Conservation (phyloP, 2,888 invertebrate genomes). For the Venusia cambrica region DNA sequence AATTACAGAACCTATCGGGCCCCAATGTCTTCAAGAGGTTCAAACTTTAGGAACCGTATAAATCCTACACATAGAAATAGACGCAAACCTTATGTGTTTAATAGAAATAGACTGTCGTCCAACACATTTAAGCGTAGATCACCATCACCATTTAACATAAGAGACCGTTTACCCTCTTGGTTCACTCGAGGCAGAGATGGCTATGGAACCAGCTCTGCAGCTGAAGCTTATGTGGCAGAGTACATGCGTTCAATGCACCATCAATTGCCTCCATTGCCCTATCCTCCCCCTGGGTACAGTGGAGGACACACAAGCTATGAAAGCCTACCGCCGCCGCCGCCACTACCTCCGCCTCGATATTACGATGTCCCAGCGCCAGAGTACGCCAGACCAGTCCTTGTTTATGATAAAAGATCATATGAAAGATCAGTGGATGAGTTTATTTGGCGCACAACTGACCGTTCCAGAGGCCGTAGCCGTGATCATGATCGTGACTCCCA, state of each 20-base stretch:
- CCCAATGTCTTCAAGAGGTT: slow-evolving; percentile 65
- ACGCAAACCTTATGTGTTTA: slow-evolving; percentile 83
- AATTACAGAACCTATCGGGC: slow-evolving; percentile 72
- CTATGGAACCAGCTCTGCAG: slow-evolving; percentile 76
- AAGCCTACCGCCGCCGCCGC: slow-evolving; percentile 85
- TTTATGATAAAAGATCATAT: slow-evolving; percentile 89
- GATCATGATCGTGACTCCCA: slow-evolving; percentile 81
- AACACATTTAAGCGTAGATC: slow-evolving; percentile 80
- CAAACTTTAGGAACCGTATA: slow-evolving; percentile 75
- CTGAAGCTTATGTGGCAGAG: slow-evolving; percentile 93
- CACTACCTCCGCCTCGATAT: slow-evolving; percentile 83
- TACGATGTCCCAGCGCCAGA: slow-evolving; percentile 90
- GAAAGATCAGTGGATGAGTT: slow-evolving; percentile 94
- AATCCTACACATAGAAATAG: slow-evolving; percentile 74
- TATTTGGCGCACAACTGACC: slow-evolving; percentile 88
- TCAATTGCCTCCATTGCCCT: slow-evolving; percentile 91
- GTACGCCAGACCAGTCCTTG: slow-evolving; percentile 84
- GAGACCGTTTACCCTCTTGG: slow-evolving; percentile 83
- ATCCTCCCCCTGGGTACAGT: slow-evolving; percentile 83
- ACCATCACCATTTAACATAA: slow-evolving; percentile 75
- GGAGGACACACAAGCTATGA: slow-evolving; percentile 79
- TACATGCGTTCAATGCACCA: slow-evolving; percentile 95
- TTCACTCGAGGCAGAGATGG: slow-evolving; percentile 77
- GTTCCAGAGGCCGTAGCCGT: slow-evolving; percentile 82
- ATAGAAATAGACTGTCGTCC: slow-evolving; percentile 82